These are phyloP conservation scores for Argyrosomus regius DNA, from an alignment of 2,797 vertebrate genomes.

Conservation along the genomic window DNA sequence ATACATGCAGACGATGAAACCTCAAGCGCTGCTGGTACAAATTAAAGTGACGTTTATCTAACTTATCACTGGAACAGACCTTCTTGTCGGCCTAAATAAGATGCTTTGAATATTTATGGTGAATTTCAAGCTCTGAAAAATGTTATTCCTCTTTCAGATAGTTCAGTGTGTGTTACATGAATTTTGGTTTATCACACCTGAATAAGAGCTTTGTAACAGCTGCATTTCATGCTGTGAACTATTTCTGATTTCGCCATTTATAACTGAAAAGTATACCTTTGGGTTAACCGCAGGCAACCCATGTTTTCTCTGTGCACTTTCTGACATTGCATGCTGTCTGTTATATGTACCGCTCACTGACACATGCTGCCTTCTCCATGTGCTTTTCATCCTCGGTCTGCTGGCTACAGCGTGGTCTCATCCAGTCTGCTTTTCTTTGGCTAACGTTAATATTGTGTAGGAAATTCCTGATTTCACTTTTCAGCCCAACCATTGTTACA, in stretches of 20 bases:
- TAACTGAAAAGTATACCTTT: slow-evolving; percentile 74
- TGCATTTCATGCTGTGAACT: slow-evolving; percentile 55
- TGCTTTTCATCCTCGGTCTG: slow-evolving; percentile 42
- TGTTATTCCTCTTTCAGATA: slow-evolving; percentile 46
- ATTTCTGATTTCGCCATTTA: slow-evolving; percentile 73
- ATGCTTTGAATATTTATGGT: slow-evolving; percentile 40
- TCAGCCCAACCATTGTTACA: slow-evolving; percentile 43
- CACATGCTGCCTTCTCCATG: slow-evolving; percentile 34
- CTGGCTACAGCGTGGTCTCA: slow-evolving; percentile 17
- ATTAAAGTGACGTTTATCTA: slow-evolving; percentile 71
- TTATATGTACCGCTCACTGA: slow-evolving; percentile 44
- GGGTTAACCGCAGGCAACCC: slow-evolving; percentile 71
- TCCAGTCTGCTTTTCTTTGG: slow-evolving; percentile 44
- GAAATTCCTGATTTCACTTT: slow-evolving; percentile 46
- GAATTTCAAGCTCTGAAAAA: slow-evolving; percentile 54
- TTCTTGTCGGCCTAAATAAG: slow-evolving; percentile 46
- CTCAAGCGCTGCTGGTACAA: slow-evolving; percentile 53
- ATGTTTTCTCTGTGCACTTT: slow-evolving; percentile 65
- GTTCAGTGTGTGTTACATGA: slow-evolving; percentile 56
- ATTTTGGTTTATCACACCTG: slow-evolving; percentile 61
- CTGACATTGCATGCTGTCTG: slow-evolving; percentile 49
- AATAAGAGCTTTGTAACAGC: slow-evolving; percentile 73
- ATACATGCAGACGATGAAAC: slow-evolving; percentile 60
- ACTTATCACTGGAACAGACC: slow-evolving; percentile 44
- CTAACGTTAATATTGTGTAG: slow-evolving; percentile 35